Percentiles rank a stretch among this genome's conserved stretches.
These are phyloP conservation scores for Neofelis nebulosa DNA, from an alignment of 2,113 vertebrate species.

Conservation along the genomic window DNA sequence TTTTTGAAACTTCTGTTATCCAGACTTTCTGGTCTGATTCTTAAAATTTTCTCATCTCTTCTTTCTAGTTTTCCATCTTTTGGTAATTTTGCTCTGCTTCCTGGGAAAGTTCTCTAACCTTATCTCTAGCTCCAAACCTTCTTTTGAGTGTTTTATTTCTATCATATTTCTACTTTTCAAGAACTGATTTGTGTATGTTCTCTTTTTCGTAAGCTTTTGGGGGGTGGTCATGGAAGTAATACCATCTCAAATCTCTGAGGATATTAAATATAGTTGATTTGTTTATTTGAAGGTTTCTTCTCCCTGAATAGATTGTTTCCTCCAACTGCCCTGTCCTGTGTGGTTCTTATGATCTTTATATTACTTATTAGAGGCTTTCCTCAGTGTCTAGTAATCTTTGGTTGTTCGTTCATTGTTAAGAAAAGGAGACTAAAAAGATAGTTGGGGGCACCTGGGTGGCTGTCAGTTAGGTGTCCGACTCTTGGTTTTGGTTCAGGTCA, in stretches of 20 bases:
- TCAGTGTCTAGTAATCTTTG: not conserved
- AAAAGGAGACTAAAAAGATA: not conserved
- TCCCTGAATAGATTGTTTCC: not conserved
- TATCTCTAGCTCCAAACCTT: not conserved
- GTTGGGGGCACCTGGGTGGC: no score
- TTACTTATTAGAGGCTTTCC: not conserved
- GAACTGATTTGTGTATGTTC: not conserved
- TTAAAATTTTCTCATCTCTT: not conserved
- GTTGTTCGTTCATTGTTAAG: not conserved
- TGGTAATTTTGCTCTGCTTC: not conserved
- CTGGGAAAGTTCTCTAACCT: not conserved
- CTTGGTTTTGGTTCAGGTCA: no score
- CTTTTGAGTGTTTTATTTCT: not conserved
- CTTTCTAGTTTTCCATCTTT: not conserved
- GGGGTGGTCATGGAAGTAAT: not conserved
- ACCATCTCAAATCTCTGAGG: not conserved
- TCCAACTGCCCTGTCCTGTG: not conserved
- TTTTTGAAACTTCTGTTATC: not conserved
- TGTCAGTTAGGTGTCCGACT: no score
- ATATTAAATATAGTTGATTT: not conserved
- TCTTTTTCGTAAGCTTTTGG: conserved; percentile 18
- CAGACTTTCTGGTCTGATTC: not conserved
- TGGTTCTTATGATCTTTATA: not conserved
- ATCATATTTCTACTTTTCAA: conserved; percentile 15
- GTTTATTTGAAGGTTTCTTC: not conserved